Percentiles rank a stretch among this genome's conserved stretches.
Evolutionary conservation across 2,888 invertebrate species (phyloP).

Genomic region (Folsomia candida): DNA sequence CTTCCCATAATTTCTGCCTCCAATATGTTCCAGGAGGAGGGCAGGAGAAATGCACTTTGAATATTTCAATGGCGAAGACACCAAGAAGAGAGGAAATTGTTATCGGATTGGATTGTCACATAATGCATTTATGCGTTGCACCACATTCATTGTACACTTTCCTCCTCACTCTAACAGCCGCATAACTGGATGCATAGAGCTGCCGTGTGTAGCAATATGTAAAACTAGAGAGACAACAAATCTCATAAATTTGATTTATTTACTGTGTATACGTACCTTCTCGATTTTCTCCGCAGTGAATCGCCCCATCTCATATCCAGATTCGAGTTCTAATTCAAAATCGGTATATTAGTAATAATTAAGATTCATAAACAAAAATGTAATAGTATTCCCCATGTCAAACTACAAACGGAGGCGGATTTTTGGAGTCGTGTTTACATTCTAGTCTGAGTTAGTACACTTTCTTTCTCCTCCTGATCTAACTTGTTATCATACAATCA

Average conservation of each 20-base stretch:
- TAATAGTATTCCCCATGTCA: too few relatives aligned
- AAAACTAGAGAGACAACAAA: background rate
- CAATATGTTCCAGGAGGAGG: background rate
- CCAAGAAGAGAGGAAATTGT: background rate
- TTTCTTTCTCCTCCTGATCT: too few relatives aligned
- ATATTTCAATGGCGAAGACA: background rate
- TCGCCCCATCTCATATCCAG: conserved; percentile 49
- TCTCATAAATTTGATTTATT: background rate
- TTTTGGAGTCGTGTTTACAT: too few relatives aligned
- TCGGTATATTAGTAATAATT: too few relatives aligned
- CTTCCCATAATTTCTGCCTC: background rate
- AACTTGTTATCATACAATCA: too few relatives aligned
- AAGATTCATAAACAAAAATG: background rate
- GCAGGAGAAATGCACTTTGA: background rate
- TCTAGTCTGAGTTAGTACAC: too few relatives aligned
- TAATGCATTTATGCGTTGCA: background rate
- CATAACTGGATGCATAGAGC: background rate
- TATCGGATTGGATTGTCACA: background rate
- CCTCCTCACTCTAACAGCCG: background rate
- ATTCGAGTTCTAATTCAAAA: conserved; percentile 42
- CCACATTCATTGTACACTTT: background rate
- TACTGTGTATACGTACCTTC: too few relatives aligned
- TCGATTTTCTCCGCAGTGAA: conserved; percentile 48
- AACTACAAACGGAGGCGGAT: too few relatives aligned
- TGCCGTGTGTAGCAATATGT: background rate